Conservation (phyloP, 2,888 invertebrate genomes). For the Alcis repandata region DNA sequence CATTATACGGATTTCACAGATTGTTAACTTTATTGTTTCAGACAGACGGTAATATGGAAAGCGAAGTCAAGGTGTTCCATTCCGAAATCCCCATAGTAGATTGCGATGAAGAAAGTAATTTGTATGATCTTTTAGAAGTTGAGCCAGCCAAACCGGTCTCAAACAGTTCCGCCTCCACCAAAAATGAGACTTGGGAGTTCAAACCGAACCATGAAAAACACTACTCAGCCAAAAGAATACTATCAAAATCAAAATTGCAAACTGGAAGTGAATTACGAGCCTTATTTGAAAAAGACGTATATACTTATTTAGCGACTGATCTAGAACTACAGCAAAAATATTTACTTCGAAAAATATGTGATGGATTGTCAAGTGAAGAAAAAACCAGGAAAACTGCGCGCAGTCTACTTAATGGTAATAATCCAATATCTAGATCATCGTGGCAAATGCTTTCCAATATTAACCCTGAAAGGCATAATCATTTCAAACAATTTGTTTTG, state of each 20-base stretch:
- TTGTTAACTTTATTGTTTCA: slow-evolving; percentile 32
- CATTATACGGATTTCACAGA: not conserved
- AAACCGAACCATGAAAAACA: slow-evolving; percentile 66
- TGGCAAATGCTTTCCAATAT: slow-evolving; percentile 81
- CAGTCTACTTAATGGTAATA: slow-evolving; percentile 65
- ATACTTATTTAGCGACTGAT: slow-evolving; percentile 60
- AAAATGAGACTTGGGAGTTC: slow-evolving; percentile 60
- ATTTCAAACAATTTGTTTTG: slow-evolving; percentile 69
- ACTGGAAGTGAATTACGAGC: slow-evolving; percentile 75
- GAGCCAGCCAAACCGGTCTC: slow-evolving; percentile 62
- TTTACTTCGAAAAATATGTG: slow-evolving; percentile 72
- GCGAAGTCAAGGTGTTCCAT: slow-evolving; percentile 62
- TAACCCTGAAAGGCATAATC: slow-evolving; percentile 65
- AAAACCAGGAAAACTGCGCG: slow-evolving; percentile 68
- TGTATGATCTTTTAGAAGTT: slow-evolving; percentile 66
- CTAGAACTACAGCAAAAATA: slow-evolving; percentile 70
- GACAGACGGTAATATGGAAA: slow-evolving; percentile 35
- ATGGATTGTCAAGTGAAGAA: slow-evolving; percentile 65
- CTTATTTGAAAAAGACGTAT: slow-evolving; percentile 72
- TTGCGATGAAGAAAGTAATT: slow-evolving; percentile 59
- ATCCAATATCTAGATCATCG: slow-evolving; percentile 68
- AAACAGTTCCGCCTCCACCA: slow-evolving; percentile 21
- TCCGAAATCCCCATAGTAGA: slow-evolving; percentile 67
- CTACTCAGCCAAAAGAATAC: slow-evolving; percentile 69
- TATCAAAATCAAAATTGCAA: slow-evolving; percentile 69